Evolutionary conservation across 64 coral and sea anemone genomes (phyloP).

Genomic region (Porites lutea): DNA sequence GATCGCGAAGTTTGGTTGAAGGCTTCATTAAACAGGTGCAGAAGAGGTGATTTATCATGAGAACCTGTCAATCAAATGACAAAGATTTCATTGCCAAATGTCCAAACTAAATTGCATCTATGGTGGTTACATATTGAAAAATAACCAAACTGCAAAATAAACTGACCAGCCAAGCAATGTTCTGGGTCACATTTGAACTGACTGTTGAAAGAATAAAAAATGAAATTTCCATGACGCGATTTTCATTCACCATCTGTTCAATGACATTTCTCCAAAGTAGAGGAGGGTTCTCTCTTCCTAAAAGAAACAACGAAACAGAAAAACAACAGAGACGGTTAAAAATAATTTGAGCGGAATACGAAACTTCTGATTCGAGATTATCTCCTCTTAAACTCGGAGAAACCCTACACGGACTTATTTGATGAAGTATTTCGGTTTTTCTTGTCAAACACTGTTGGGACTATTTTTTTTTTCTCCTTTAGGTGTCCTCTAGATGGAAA

Average conservation of each 20-base stretch:
- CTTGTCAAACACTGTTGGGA: too few species aligned
- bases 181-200: background rate
- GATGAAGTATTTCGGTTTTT: too few species aligned
- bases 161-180: background rate
- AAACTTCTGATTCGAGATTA: too few species aligned
- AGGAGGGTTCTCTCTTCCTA: background rate
- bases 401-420: too few species aligned
- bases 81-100: conserved; percentile 18
- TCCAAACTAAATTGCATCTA: background rate
- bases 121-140: background rate
- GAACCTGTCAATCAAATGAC: background rate
- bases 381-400: too few species aligned
- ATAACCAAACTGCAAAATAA: conserved; percentile 23
- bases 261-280: background rate
- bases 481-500: too few species aligned
- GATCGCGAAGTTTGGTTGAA: background rate
- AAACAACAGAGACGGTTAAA: background rate
- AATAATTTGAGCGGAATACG: too few species aligned
- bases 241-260: background rate
- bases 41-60: background rate
- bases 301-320: background rate
- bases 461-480: too few species aligned
- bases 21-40: conserved; percentile 7
- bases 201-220: background rate
- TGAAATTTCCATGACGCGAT: background rate